Evolutionary conservation across 64 coral and sea anemone species (phyloP).

Genomic region (Anthopleura sola): DNA sequence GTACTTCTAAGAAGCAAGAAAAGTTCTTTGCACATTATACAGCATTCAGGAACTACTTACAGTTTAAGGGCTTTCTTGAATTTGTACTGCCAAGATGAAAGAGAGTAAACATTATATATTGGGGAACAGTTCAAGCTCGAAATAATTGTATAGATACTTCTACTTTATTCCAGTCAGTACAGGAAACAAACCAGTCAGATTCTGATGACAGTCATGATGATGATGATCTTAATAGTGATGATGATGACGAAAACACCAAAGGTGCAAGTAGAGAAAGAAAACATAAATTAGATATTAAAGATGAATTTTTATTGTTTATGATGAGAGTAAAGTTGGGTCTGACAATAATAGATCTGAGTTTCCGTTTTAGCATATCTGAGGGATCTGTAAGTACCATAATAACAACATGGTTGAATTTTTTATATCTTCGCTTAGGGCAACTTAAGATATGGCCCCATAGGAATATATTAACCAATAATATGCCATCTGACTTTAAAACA

Average conservation of each 20-base stretch:
- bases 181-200: not conserved
- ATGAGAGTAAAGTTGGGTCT: conserved; percentile 21
- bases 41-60: not conserved
- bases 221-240: not conserved
- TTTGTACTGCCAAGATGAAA: conserved; percentile 5
- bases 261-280: not conserved
- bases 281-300: conserved; percentile 26
- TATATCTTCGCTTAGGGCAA: conserved; percentile 34
- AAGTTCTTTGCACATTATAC: not conserved
- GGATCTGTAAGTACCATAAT: conserved; percentile 20
- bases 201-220: not conserved
- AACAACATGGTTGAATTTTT: conserved; percentile 46
- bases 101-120: not conserved
- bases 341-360: not conserved
- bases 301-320: conserved; percentile 45
- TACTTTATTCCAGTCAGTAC: not conserved
- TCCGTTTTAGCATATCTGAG: conserved; percentile 22
- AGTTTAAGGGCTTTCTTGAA: conserved; percentile 26
- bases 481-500: conserved; percentile 43
- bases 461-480: conserved; percentile 35
- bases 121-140: conserved; percentile 19
- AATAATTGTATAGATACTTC: conserved; percentile 3
- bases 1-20: not conserved
- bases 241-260: not conserved
- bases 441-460: conserved; percentile 58